Percentiles rank a stretch among this genome's conserved stretches.
phyloP scores from a whole-genome alignment of 2,888 invertebrate species.

The Uropetala carovei region DNA sequence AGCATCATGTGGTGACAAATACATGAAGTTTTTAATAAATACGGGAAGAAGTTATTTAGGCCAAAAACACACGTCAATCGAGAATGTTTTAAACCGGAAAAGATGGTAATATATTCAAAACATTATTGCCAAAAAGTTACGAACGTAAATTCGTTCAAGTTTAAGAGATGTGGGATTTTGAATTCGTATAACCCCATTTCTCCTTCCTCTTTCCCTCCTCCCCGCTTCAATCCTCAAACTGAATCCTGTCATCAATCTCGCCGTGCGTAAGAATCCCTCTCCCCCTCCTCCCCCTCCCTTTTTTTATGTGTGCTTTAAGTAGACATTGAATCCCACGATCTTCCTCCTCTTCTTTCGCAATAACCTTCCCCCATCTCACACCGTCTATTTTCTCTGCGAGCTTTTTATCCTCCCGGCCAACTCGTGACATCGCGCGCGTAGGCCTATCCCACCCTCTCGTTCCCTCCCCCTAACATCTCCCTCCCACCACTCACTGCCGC shows the following conservation, averaged over 20 bases:
- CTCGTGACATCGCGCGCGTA: background rate
- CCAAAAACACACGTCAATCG: background rate
- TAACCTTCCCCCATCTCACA: background rate
- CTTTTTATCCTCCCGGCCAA: background rate
- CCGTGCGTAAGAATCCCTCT: background rate
- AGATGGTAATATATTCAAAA: background rate
- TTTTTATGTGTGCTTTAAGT: too few species aligned
- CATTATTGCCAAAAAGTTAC: background rate
- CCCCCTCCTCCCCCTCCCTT: background rate
- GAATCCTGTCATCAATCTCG: background rate
- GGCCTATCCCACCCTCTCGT: background rate
- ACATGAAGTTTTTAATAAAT: too few species aligned
- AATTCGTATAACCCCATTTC: background rate
- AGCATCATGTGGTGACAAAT: too few species aligned
- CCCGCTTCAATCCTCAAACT: background rate
- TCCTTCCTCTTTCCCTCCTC: background rate
- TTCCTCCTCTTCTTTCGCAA: background rate
- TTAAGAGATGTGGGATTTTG: background rate
- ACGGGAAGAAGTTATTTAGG: too few species aligned
- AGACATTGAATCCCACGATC: background rate
- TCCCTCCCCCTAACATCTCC: too few species aligned
- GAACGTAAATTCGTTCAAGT: background rate
- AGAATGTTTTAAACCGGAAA: background rate
- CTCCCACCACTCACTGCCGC: background rate
- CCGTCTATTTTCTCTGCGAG: background rate